Base-by-base conservation (phyloP, 2,113 vertebrate genomes). In the Lota lota region DNA sequence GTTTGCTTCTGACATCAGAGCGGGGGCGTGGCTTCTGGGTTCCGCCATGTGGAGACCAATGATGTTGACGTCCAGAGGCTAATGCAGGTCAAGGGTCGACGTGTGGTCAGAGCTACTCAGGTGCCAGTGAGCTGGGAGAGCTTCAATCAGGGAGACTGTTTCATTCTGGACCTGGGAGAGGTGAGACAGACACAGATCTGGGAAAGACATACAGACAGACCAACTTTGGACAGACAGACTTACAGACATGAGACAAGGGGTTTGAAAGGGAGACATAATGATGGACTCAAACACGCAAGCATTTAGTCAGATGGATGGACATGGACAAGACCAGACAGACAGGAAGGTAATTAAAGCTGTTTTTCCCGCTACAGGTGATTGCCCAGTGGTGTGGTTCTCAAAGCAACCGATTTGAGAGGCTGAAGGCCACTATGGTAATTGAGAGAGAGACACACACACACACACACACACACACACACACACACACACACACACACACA, bases 101-200 rank as follows among this genome's bases (percentile, higher is more conserved):
- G 94, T 22, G 60, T 74, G 2, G 89, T 92, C 63, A 88, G 96
- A 33, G 96, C 97, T 0, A 95, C 92, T 0, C 97, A 99, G 87
- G 96, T 99, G 19, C 85, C 94, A 0, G 94, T 99, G 79, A 92
- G 79, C 90, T 99, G 97, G 97, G 95, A 96, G 0, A 99, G 96
- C 91, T 99, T 99, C 90, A 99, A 97, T 91, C 92, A 80, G 0
- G 97, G 95, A 0, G 97, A 99, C 84, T 99, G 97, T 57, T 99
- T 99, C 92, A 98, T 99, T 88, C 82, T 99, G 86, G 97, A 99
- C 87, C 91, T 99, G 17, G 97, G 97, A 67, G 82, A 81, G 0
- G 97, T 99, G 83, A 94, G 97, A 61, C 22, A 8, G 10, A 14
- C 6, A 33, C 28, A 33, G 28, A 7, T 7, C 28, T 33, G 28